Conservation (phyloP, 1,140 invertebrate genomes). For the Contarinia nasturtii region DNA sequence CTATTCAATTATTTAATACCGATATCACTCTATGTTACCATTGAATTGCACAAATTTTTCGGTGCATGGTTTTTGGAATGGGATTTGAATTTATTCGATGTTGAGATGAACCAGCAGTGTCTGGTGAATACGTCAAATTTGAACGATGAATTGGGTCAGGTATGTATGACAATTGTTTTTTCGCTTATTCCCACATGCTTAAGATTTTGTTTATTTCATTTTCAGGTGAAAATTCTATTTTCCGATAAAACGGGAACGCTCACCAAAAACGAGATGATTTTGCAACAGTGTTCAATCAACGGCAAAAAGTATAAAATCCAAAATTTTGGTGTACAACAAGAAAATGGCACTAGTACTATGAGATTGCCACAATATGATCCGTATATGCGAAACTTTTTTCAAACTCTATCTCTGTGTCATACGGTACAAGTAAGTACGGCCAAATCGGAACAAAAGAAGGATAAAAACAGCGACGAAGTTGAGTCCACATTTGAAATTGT, state of each 20-base stretch:
- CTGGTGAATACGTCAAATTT: slow-evolving; percentile 95
- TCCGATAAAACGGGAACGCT: slow-evolving; percentile 94
- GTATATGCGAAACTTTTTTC: slow-evolving; percentile 34
- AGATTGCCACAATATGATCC: slow-evolving; percentile 9
- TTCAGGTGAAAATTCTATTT: slow-evolving; percentile 73
- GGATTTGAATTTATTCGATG: slow-evolving; percentile 88
- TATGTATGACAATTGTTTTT: background rate
- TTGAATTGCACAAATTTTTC: slow-evolving; percentile 91
- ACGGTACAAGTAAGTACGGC: slow-evolving; percentile 54
- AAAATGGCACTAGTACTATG: slow-evolving; percentile 25
- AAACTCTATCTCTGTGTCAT: slow-evolving; percentile 57
- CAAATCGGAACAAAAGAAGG: slow-evolving; percentile 4
- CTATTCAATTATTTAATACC: slow-evolving; percentile 98
- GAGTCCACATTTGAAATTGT: background rate
- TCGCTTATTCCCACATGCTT: too few relatives aligned
- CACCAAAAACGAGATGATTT: slow-evolving; percentile 95
- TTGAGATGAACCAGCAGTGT: slow-evolving; percentile 75
- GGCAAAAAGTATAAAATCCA: slow-evolving; percentile 46
- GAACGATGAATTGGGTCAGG: slow-evolving; percentile 94
- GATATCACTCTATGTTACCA: slow-evolving; percentile 96
- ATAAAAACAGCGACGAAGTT: slow-evolving; percentile 7
- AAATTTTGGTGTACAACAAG: slow-evolving; percentile 23
- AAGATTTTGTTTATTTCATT: slow-evolving; percentile 9
- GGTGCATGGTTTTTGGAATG: slow-evolving; percentile 46
- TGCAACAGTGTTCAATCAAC: slow-evolving; percentile 80